Percentiles rank a stretch among this genome's conserved stretches.
Conservation (phyloP, 2,113 vertebrate genomes). For the Phylloscopus trochilus region DNA sequence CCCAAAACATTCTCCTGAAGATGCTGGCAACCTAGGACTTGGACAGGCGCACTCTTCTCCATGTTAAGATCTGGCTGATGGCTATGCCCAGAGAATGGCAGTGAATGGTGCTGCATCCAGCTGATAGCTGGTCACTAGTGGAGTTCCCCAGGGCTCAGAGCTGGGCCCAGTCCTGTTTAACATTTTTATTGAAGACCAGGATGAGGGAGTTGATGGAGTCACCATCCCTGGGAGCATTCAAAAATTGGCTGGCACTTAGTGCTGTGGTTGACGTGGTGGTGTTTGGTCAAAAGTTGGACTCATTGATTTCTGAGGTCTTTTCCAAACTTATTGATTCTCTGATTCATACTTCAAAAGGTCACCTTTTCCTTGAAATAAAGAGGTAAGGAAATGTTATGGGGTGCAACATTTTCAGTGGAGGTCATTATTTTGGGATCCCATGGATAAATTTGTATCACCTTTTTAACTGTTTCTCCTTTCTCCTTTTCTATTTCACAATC, state of each 20-base stretch:
- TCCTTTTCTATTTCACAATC: neutral
- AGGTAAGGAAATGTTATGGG: neutral
- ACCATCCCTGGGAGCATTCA: neutral
- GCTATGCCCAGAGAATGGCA: neutral
- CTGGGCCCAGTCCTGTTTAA: neutral
- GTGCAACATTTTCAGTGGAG: neutral
- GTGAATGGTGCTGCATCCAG: neutral
- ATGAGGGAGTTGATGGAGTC: neutral
- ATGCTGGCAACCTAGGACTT: neutral
- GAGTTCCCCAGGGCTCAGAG: neutral
- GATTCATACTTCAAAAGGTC: neutral
- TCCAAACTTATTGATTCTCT: neutral
- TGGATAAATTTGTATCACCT: neutral
- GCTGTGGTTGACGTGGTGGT: neutral
- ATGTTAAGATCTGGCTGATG: neutral
- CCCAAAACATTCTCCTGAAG: neutral
- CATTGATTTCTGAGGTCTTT: neutral
- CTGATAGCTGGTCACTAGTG: neutral
- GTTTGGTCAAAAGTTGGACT: neutral
- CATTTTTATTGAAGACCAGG: neutral
- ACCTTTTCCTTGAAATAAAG: neutral
- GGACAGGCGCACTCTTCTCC: neutral
- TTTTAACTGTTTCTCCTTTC: neutral
- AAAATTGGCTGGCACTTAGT: neutral
- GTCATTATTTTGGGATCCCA: neutral